A percentile compares a stretch with the other conserved stretches of the same genome.
Evolutionary conservation across 2,113 vertebrate genomes (phyloP).

Genomic region (Heterochromis multidens): DNA sequence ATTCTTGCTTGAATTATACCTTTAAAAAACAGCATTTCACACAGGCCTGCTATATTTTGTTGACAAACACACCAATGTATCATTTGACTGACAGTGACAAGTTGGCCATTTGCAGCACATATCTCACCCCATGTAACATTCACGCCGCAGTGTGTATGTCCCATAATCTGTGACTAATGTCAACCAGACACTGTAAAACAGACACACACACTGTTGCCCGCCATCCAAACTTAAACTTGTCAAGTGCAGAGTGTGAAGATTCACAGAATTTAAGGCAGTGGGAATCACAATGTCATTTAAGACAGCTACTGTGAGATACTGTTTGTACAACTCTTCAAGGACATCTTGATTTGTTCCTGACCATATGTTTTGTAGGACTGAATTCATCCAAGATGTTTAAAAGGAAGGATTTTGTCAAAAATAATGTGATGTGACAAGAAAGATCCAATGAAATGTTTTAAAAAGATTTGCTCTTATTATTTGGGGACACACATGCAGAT

Average conservation of each 20-base stretch:
- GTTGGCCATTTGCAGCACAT: background rate
- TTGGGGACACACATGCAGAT: background rate
- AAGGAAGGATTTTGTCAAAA: background rate
- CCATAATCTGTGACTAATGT: conserved; percentile 14
- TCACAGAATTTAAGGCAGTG: background rate
- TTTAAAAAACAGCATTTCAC: background rate
- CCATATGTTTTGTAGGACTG: background rate
- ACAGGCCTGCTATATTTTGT: background rate
- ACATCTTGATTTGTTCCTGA: background rate
- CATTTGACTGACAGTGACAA: background rate
- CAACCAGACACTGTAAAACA: background rate
- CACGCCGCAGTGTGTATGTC: background rate
- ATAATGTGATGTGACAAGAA: background rate
- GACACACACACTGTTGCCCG: background rate
- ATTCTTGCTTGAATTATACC: background rate
- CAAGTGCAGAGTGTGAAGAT: background rate
- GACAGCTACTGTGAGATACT: background rate
- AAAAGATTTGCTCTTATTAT: background rate
- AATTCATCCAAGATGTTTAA: background rate
- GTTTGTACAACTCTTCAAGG: background rate
- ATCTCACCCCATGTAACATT: background rate
- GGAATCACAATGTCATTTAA: background rate
- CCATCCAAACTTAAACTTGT: background rate
- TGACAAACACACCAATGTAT: background rate
- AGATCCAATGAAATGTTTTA: background rate